Evolutionary conservation across 2,888 invertebrate species (phyloP).

Genomic region (Slavum lentiscoides): DNA sequence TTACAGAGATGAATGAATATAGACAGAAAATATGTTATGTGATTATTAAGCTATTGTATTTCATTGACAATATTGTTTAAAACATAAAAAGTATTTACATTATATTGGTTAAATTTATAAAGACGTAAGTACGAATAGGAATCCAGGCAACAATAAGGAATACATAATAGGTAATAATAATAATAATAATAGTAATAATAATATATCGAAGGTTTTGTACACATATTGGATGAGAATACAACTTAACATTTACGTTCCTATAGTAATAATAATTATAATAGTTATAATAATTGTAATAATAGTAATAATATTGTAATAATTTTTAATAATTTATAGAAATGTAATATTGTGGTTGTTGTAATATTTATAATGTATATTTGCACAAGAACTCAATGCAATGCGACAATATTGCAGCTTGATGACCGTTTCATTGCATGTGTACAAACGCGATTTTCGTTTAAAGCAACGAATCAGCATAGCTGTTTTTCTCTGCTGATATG

Average conservation of each 20-base stretch:
- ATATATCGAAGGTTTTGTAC: constrained; percentile 38
- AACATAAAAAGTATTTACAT: constrained; percentile 27
- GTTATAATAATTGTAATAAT: background rate
- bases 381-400: no score
- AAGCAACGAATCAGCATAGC: constrained; percentile 49
- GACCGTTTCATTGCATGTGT: background rate
- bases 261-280: constrained; percentile 20
- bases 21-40: background rate
- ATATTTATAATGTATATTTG: background rate
- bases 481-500: constrained; percentile 46
- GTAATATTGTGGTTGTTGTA: constrained; percentile 11
- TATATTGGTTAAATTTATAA: constrained; percentile 19
- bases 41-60: constrained; percentile 45
- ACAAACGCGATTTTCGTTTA: background rate
- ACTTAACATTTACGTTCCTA: constrained; percentile 9
- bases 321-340: constrained; percentile 24
- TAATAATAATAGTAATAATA: background rate
- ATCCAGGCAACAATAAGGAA: constrained; percentile 50
- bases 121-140: constrained; percentile 47
- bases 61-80: constrained; percentile 16
- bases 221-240: constrained; percentile 8
- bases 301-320: constrained; percentile 5
- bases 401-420: background rate
- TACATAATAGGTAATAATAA: constrained; percentile 33
- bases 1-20: background rate